Base-by-base conservation (phyloP, 2,113 vertebrate species). In the Pogonocichla stellata region DNA sequence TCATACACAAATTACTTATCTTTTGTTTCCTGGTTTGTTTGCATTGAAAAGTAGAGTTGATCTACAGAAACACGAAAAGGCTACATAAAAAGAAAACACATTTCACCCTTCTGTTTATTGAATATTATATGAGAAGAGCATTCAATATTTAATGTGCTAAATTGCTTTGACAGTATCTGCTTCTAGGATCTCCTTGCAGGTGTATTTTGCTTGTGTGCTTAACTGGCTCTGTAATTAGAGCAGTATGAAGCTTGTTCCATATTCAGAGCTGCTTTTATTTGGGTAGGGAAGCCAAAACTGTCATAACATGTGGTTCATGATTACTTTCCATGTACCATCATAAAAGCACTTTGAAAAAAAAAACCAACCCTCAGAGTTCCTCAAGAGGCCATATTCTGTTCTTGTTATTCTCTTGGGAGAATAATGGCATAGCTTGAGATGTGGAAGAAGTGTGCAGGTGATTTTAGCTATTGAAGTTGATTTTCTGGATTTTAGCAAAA, bases 61-160 rank as follows among this genome's bases (percentile, higher is more conserved):
- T 64, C n/a, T 92, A 9, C 29, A n/a, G 65, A 47, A 28, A 65
- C 67, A 34, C 23, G 42, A 36, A 60, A 51, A 25, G 29, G 22
- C 33, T 65, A 28, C 38, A 40, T 78, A 33, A 65, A 33, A 90
- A 51, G 38, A 79, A 61, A 65, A 22, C n/a, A 14, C n/a, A 19
- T 67, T 93, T 85, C 61, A 75, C 19, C 29, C 36, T 70, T 34
- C 34, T 84, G n/a, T 61, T 93, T 79, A 36, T 72, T 78, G 26
- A 80, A 62, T 90, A 80, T 72, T 66, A 13, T 75, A 84, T 81
- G 65, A 94, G 79, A 89, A 80, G 17, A 53, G 17, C 3, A 28
- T 74, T 95, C 80, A 96, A 92, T 91, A 62, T 90, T 93, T 91
- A 78, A 56, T 94, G 12, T 47, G 20, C 54, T 74, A n/a, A 88